Conservation (phyloP, 2,888 invertebrate species). For the Epinotia bilunana region DNA sequence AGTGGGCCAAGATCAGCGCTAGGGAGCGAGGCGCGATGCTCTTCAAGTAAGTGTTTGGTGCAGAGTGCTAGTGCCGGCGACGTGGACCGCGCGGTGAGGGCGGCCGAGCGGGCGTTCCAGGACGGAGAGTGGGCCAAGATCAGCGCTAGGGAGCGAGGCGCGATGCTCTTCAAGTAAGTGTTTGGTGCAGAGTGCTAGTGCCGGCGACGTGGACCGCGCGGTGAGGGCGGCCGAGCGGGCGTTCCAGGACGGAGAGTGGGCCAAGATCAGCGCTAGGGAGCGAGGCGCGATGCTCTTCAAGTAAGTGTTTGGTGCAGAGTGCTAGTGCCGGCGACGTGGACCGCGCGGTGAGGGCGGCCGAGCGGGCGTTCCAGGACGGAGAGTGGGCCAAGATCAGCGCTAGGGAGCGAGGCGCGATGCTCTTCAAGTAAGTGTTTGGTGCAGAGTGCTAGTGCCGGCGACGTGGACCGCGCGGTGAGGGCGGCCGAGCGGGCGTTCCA, state of each 20-base stretch:
- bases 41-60: too few relatives aligned
- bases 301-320: too few relatives aligned
- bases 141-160: slow-evolving; percentile 95
- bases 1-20: slow-evolving; percentile 97
- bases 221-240: slow-evolving; percentile 95
- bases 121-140: slow-evolving; percentile 97
- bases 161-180: too few relatives aligned
- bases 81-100: slow-evolving; percentile 94
- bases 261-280: slow-evolving; percentile 96
- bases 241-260: slow-evolving; percentile 95
- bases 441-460: slow-evolving; percentile 88
- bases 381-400: slow-evolving; percentile 98
- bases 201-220: slow-evolving; percentile 93
- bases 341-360: slow-evolving; percentile 93
- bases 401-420: slow-evolving; percentile 92
- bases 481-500: slow-evolving; percentile 95
- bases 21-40: slow-evolving; percentile 94
- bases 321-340: slow-evolving; percentile 93
- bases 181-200: slow-evolving; percentile 90
- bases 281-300: slow-evolving; percentile 92
- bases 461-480: slow-evolving; percentile 94
- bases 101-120: slow-evolving; percentile 94
- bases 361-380: slow-evolving; percentile 93
- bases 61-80: slow-evolving; percentile 90
- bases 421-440: too few relatives aligned